phyloP scores from a whole-genome alignment of 1,140 invertebrate species.

The Bursaphelenchus mucronatus region DNA sequence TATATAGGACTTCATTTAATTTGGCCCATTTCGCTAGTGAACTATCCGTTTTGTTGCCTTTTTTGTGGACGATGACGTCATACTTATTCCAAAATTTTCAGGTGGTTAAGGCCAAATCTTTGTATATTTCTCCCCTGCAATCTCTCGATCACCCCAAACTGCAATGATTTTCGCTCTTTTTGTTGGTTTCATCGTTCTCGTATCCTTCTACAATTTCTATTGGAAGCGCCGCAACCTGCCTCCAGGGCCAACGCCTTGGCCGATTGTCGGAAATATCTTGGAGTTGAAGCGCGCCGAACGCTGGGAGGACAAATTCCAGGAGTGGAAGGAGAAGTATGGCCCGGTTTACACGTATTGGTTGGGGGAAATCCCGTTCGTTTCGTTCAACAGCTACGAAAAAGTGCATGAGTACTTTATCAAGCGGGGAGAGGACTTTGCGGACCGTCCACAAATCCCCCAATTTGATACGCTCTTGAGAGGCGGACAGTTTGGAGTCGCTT shows the following conservation, averaged over 20 bases:
- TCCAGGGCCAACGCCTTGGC: conserved; percentile 7
- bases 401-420: conserved; percentile 22
- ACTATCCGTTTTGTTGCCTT: too few species aligned
- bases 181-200: neutral
- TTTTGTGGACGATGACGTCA: too few species aligned
- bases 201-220: conserved; percentile 20
- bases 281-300: neutral
- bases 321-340: conserved; percentile 21
- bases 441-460: neutral
- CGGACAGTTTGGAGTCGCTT: conserved; percentile 23
- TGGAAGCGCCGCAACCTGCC: conserved; percentile 14
- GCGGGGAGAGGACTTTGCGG: conserved; percentile 17
- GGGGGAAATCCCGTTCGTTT: conserved; percentile 22
- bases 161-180: conserved; percentile 8
- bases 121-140: too few species aligned
- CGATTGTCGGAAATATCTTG: conserved; percentile 20
- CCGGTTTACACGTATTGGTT: conserved; percentile 24
- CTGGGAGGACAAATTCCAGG: conserved; percentile 8
- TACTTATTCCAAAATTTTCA: too few species aligned
- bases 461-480: conserved; percentile 4
- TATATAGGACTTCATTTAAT: too few species aligned
- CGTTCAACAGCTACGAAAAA: conserved; percentile 18
- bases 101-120: too few species aligned
- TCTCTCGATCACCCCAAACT: too few species aligned
- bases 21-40: too few species aligned